phyloP scores from a whole-genome alignment of 2,113 vertebrate genomes.

The Harpagus bidentatus region DNA sequence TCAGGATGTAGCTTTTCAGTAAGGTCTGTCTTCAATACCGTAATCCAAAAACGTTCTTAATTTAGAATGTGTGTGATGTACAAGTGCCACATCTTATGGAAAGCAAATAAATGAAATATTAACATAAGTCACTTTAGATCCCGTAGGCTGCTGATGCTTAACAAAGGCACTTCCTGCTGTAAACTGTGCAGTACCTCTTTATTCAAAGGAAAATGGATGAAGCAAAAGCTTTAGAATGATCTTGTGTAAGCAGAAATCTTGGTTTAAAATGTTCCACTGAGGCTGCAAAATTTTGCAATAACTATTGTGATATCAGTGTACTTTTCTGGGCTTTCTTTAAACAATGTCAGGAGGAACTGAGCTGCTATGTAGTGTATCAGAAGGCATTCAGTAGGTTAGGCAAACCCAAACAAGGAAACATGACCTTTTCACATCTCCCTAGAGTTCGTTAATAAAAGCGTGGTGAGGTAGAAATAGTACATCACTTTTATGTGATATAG shows the following conservation, averaged over 20 bases:
- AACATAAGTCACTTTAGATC: not conserved
- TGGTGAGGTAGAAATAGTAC: not conserved
- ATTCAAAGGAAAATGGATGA: not conserved
- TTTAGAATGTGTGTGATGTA: not conserved
- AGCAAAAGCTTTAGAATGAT: not conserved
- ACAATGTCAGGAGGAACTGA: not conserved
- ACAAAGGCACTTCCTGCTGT: not conserved
- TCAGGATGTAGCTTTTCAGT: not conserved
- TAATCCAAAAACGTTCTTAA: not conserved
- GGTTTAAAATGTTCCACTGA: not conserved
- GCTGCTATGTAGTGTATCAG: not conserved
- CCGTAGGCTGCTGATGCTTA: not conserved
- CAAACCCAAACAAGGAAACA: not conserved
- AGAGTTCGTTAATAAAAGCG: not conserved
- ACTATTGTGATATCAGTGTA: not conserved
- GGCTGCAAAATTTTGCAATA: not conserved
- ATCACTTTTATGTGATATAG: not conserved
- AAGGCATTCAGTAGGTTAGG: not conserved
- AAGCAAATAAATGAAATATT: not conserved
- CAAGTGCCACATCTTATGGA: not conserved
- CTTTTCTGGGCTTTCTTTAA: not conserved
- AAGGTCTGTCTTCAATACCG: not conserved
- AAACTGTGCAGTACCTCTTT: not conserved
- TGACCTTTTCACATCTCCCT: not conserved
- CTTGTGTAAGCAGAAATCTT: not conserved